Base-by-base conservation (phyloP, 2,113 vertebrate species). In the Nycticorax nycticorax region DNA sequence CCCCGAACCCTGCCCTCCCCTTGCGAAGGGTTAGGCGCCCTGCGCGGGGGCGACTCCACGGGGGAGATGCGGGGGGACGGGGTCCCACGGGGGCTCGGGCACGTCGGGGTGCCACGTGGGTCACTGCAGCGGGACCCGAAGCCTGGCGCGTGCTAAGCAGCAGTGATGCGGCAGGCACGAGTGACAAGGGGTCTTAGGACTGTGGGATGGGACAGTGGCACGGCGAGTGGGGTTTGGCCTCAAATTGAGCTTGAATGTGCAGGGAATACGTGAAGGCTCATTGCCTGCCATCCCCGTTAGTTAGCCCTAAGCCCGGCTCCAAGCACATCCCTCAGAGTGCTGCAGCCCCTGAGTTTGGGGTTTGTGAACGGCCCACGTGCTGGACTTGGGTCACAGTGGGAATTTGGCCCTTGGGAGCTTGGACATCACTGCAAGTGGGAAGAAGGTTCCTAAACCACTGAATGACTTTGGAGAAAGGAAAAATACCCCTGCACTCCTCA, bases 1-100 rank as follows among this genome's bases (percentile, higher is more conserved):
- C n/a, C n/a, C 24, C 9, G 4, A 62, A 57, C 68, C 23, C 37
- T 80, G 86, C 75, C 63, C 53, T 95, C 45, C 26, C 48, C 48
- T 83, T 89, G 35, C 13, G 91, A 60, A 82, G 43, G 75, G 71
- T 59, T 24, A 55, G 41, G 35, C 4, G 57, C 35, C 89, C 68
- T 37, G 77, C 9, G 8, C 4, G 8, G 43, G 12, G 37, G 48
- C 39, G 28, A 37, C 59, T 87, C 59, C 0, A 4, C 33, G 32
- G 30, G 35, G 56, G 12, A 50, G 41, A 21, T 66, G 32, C 1
- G 41, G 12, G 12, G 26, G 47, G 11, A 39, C 0, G 0, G 50
- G 21, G 50, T 73, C 39, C 62, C 71, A 30, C 0, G 0, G 28
- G 55, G 55, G 18, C 24, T 77, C 20, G 41, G 0, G 0, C 8